Evolutionary conservation across 1,140 invertebrate species (phyloP).

Genomic region (Drosophila pseudoananassae): DNA sequence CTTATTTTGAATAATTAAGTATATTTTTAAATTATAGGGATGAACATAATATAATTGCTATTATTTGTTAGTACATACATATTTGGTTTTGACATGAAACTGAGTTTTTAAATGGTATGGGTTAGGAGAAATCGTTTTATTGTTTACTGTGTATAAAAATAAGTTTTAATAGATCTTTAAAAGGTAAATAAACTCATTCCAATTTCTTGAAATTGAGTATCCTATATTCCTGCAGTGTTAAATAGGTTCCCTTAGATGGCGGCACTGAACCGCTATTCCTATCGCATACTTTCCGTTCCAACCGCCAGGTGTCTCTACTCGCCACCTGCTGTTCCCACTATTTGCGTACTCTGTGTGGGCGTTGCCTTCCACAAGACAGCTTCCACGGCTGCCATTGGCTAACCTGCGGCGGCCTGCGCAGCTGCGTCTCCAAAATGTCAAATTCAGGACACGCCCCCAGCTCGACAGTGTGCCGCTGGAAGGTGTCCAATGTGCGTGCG

Average conservation of each 20-base stretch:
- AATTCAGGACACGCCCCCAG: not conserved
- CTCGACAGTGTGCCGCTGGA: not conserved
- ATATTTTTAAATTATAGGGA: too few relatives aligned
- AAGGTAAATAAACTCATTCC: too few relatives aligned
- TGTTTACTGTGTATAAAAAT: too few relatives aligned
- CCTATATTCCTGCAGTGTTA: too few relatives aligned
- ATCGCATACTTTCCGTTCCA: not conserved
- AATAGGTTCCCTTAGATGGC: not conserved
- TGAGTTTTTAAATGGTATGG: too few relatives aligned
- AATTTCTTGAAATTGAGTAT: too few relatives aligned
- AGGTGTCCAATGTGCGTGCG: slow-evolving; percentile 18
- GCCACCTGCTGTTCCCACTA: slow-evolving; percentile 1
- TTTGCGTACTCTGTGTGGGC: not conserved
- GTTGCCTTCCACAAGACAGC: not conserved
- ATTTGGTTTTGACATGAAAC: too few relatives aligned
- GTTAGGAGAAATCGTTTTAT: too few relatives aligned
- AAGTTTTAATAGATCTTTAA: too few relatives aligned
- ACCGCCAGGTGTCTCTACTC: not conserved
- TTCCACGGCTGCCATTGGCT: not conserved
- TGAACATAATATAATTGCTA: too few relatives aligned
- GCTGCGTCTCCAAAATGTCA: not conserved
- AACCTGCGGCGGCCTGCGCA: not conserved
- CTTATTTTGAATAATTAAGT: too few relatives aligned
- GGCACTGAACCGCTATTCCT: not conserved
- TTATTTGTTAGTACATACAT: too few relatives aligned